Evolutionary conservation across 2,113 vertebrate genomes (phyloP).

Genomic region (Lepus americanus): DNA sequence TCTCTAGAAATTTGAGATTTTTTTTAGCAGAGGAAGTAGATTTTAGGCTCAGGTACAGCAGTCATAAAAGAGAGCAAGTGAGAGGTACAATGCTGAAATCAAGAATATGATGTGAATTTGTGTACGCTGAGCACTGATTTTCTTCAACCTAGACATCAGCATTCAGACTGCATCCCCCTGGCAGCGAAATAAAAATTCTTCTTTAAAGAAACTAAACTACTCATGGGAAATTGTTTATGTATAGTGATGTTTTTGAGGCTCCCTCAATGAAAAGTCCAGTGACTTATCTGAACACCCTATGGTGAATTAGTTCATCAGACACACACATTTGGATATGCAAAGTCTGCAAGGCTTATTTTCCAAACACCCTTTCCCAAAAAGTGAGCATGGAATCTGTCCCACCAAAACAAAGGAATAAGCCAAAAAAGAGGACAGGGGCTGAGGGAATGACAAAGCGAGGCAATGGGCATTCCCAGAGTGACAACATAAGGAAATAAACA

Average conservation of each 20-base stretch:
- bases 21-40: not conserved
- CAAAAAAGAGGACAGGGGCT: not conserved
- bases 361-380: not conserved
- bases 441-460: not conserved
- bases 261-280: not conserved
- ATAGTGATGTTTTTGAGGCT: not conserved
- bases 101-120: not conserved
- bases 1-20: not conserved
- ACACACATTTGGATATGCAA: not conserved
- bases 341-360: slow-evolving; percentile 15
- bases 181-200: not conserved
- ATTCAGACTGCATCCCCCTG: not conserved
- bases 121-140: not conserved
- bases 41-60: not conserved
- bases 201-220: slow-evolving; percentile 4
- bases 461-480: not conserved
- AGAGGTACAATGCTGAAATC: not conserved
- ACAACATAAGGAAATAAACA: slow-evolving; percentile 22
- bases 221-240: not conserved
- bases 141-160: not conserved
- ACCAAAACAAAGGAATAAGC: slow-evolving; percentile 1
- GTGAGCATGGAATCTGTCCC: not conserved
- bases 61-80: not conserved
- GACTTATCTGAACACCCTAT: not conserved
- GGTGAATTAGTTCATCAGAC: not conserved